Evolutionary conservation across 2,113 vertebrate species (phyloP).

Genomic region (Seriola rivoliana): DNA sequence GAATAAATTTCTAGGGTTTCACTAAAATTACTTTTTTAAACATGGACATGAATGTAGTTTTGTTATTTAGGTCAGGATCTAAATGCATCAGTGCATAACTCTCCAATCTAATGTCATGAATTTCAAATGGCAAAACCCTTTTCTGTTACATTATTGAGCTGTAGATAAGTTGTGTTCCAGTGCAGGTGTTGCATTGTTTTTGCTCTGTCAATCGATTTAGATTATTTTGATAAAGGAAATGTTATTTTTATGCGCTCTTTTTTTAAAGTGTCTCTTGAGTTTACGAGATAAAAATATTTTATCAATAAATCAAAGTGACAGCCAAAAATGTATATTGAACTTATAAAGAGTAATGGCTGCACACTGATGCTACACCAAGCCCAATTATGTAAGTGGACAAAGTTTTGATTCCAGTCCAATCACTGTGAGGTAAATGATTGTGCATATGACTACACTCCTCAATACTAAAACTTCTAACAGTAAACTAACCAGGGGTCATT

Average conservation of each 20-base stretch:
- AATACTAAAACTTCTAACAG: not conserved
- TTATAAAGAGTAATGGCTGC: not conserved
- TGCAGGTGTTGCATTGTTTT: not conserved
- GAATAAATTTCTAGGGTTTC: not conserved
- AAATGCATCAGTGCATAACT: not conserved
- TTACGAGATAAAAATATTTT: not conserved
- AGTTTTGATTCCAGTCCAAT: not conserved
- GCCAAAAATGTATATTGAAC: not conserved
- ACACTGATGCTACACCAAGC: not conserved
- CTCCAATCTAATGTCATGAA: not conserved
- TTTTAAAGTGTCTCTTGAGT: not conserved
- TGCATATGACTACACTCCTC: not conserved
- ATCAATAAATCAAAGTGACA: not conserved
- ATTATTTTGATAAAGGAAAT: not conserved
- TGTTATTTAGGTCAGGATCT: not conserved
- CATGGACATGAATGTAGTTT: not conserved
- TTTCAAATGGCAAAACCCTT: not conserved
- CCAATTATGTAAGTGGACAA: not conserved
- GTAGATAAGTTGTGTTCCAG: not conserved
- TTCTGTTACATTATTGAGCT: not conserved
- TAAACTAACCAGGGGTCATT: not conserved
- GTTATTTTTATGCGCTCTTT: not conserved
- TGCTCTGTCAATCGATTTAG: not conserved
- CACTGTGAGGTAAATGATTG: not conserved
- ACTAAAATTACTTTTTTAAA: not conserved